Evolutionary conservation across 2,888 invertebrate genomes (phyloP).

Genomic region (Leucozona laternaria): DNA sequence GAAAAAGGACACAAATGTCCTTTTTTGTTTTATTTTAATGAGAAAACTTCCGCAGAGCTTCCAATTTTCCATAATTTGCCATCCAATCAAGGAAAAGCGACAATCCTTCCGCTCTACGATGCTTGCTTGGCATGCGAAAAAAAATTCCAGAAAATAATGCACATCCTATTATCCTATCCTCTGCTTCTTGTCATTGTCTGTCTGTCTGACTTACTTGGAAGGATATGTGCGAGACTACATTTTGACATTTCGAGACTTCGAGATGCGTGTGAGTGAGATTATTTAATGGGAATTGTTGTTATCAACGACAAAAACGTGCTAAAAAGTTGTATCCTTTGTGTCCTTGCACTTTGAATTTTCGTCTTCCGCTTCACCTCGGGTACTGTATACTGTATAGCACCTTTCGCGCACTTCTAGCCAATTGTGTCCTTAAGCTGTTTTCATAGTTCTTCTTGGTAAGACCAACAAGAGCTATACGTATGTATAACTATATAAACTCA

Average conservation of each 20-base stretch:
- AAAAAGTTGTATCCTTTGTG: constrained; percentile 49
- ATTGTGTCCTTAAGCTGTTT: constrained; percentile 66
- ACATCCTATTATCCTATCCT: constrained; percentile 45
- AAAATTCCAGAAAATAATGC: constrained; percentile 33
- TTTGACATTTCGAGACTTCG: not conserved
- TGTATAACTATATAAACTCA: constrained; percentile 30
- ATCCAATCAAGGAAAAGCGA: constrained; percentile 54
- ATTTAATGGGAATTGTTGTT: constrained; percentile 29
- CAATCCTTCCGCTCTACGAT: not conserved
- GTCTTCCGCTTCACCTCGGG: not conserved
- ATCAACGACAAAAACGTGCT: constrained; percentile 54
- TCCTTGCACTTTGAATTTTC: constrained; percentile 1
- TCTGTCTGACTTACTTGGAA: not conserved
- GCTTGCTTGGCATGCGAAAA: constrained; percentile 35
- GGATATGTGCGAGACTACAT: constrained; percentile 40
- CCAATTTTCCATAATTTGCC: constrained; percentile 58
- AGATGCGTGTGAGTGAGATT: constrained; percentile 23
- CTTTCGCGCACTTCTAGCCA: constrained; percentile 37
- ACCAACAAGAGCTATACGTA: not conserved
- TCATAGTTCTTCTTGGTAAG: constrained; percentile 7
- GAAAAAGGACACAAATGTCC: constrained; percentile 26
- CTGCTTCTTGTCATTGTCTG: constrained; percentile 7
- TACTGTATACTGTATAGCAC: not conserved
- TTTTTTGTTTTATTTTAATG: constrained; percentile 48
- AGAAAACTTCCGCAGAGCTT: constrained; percentile 54